These are phyloP conservation scores for Okamejei kenojei DNA, from an alignment of 2,797 vertebrate species.

Conservation along the genomic window DNA sequence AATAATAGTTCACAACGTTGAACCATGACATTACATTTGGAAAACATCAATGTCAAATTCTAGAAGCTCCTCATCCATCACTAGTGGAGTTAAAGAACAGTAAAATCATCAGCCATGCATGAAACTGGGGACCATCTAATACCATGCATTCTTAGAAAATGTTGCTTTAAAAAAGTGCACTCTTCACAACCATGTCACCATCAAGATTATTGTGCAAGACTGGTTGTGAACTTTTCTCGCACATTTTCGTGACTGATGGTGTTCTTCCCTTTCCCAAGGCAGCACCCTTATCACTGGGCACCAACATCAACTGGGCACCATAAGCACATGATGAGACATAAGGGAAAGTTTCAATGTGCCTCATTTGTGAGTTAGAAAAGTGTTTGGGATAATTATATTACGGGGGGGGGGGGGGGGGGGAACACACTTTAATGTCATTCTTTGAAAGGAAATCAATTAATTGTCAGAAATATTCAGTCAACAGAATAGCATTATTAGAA, in stretches of 20 bases:
- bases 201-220: neutral
- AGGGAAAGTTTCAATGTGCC: neutral
- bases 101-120: neutral
- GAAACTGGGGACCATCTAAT: neutral
- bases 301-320: neutral
- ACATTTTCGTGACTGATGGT: neutral
- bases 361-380: neutral
- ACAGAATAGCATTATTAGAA: neutral
- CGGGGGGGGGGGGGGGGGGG: neutral
- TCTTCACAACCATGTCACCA: neutral
- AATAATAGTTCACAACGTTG: neutral
- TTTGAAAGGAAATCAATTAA: neutral
- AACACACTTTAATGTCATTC: neutral
- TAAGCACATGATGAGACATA: neutral
- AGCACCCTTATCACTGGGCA: neutral
- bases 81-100: neutral
- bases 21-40: neutral
- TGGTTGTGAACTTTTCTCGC: neutral
- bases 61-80: neutral
- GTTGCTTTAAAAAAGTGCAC: neutral
- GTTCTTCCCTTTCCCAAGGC: neutral
- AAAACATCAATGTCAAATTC: neutral
- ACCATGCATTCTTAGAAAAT: neutral
- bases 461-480: neutral
- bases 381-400: neutral